Percentiles rank a stretch among this genome's conserved stretches.
Conservation (phyloP, 1,140 invertebrate species). For the Pantala flavescens region DNA sequence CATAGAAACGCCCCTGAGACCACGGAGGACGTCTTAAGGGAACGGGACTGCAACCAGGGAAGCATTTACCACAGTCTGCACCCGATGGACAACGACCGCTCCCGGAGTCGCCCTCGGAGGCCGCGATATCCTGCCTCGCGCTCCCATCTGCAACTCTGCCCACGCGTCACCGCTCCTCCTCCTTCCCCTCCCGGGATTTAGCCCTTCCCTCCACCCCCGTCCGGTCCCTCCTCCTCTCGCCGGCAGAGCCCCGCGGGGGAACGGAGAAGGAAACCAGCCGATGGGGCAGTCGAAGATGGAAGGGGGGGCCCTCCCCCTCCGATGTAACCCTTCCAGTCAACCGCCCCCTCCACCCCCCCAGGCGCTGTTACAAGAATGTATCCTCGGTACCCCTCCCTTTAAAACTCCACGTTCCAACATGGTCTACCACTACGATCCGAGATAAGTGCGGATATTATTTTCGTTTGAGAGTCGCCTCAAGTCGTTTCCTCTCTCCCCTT, state of each 20-base stretch:
- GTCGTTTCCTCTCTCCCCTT: neutral
- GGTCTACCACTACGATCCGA: neutral
- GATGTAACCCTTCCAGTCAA: neutral
- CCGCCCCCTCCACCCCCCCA: neutral
- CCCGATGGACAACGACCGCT: neutral
- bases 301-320: neutral
- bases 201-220: neutral
- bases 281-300: neutral
- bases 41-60: neutral
- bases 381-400: neutral
- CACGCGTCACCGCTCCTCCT: neutral
- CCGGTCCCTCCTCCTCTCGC: neutral
- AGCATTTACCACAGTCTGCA: neutral
- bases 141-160: neutral
- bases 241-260: neutral
- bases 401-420: neutral
- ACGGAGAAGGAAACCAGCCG: neutral
- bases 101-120: neutral
- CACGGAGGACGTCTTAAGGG: neutral
- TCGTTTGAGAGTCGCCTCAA: neutral
- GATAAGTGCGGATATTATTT: conserved; percentile 3
- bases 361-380: neutral
- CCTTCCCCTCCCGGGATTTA: neutral
- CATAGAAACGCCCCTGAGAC: neutral
- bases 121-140: neutral